Percentiles rank a stretch among this genome's conserved stretches.
Evolutionary conservation across 2,113 vertebrate species (phyloP).

Genomic region (Loxodonta africana): DNA sequence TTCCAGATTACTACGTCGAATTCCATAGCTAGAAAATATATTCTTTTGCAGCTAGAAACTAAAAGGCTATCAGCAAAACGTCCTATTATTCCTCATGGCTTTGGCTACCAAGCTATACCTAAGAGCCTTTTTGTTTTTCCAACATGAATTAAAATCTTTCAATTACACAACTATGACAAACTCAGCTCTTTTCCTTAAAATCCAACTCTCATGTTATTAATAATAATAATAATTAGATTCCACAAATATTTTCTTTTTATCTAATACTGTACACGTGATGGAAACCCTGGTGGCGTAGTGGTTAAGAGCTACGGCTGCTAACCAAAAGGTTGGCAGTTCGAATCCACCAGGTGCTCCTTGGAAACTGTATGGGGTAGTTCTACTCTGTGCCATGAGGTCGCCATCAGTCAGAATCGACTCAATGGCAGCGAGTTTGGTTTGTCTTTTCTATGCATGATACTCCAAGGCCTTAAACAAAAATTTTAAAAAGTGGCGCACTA

Average conservation of each 20-base stretch:
- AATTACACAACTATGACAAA: background rate
- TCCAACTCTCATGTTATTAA: background rate
- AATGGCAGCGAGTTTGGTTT: no score
- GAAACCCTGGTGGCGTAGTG: no score
- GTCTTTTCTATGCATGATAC: background rate
- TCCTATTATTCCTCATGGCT: background rate
- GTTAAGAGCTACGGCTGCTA: no score
- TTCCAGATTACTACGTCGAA: background rate
- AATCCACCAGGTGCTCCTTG: no score
- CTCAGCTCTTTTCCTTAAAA: background rate
- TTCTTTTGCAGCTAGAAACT: background rate
- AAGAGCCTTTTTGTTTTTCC: background rate
- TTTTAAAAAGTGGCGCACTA: background rate
- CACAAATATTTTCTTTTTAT: background rate
- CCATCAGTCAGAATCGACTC: no score
- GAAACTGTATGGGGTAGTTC: no score
- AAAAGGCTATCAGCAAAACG: background rate
- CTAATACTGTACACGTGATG: no score
- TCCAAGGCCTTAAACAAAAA: background rate
- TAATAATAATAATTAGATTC: background rate
- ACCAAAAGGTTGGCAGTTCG: no score
- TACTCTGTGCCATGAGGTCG: no score
- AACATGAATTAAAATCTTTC: background rate
- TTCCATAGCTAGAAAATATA: background rate
- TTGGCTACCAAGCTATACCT: background rate